These are phyloP conservation scores for Caenorhabditis sinica DNA, from an alignment of 2,888 invertebrate species.

Conservation along the genomic window DNA sequence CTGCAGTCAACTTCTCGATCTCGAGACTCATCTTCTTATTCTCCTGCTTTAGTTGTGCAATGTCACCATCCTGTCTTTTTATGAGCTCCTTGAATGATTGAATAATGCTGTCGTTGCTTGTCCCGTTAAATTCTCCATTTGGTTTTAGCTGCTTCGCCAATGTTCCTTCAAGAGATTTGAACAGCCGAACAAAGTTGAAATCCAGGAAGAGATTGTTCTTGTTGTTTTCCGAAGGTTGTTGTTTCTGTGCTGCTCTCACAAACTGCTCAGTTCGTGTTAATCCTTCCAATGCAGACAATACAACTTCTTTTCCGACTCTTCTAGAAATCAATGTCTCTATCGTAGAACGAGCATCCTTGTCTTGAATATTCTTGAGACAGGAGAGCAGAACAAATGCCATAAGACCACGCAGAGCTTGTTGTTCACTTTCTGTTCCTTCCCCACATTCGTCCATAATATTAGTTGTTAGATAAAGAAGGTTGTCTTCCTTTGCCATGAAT, in stretches of 20 bases:
- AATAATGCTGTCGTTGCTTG: slow-evolving; percentile 85
- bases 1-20: slow-evolving; percentile 64
- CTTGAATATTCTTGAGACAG: slow-evolving; percentile 85
- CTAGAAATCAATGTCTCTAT: slow-evolving; percentile 88
- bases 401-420: slow-evolving; percentile 91
- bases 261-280: slow-evolving; percentile 92
- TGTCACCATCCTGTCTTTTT: slow-evolving; percentile 89
- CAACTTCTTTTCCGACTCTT: slow-evolving; percentile 93
- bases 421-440: slow-evolving; percentile 89
- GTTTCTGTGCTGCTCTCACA: slow-evolving; percentile 93
- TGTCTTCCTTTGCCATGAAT: slow-evolving; percentile 87
- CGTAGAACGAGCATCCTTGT: slow-evolving; percentile 57
- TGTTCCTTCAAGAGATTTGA: slow-evolving; percentile 86
- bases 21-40: slow-evolving; percentile 71
- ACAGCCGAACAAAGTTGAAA: slow-evolving; percentile 94
- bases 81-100: slow-evolving; percentile 87
- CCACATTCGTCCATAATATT: slow-evolving; percentile 88
- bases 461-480: slow-evolving; percentile 79
- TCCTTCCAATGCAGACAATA: slow-evolving; percentile 91
- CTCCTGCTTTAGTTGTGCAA: slow-evolving; percentile 79
- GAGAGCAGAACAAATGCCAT: slow-evolving; percentile 95
- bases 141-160: slow-evolving; percentile 79
- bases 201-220: slow-evolving; percentile 91
- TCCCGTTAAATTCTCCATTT: slow-evolving; percentile 82
- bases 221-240: slow-evolving; percentile 88